Base-by-base conservation (phyloP, 2,797 vertebrate species). In the Micromesistius poutassou region DNA sequence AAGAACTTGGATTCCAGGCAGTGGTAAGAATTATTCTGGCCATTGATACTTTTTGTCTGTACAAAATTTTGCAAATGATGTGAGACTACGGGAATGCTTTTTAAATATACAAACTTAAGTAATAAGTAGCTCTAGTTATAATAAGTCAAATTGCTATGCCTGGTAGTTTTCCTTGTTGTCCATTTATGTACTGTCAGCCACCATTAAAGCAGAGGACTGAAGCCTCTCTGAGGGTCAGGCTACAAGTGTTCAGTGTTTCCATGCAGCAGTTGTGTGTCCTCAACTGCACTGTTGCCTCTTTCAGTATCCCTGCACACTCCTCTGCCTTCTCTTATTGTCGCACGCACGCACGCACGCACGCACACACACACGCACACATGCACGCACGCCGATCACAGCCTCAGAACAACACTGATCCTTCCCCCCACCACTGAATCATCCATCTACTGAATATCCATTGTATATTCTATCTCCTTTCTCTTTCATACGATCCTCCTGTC, bases 1-100 rank as follows among this genome's bases (percentile, higher is more conserved):
- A 99, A 99, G 93, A 97, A 99, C 91, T 91, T 99, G 93, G 98
- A 99, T 87, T 99, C 98, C 33, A 96, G 97, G 75, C 97, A 99
- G 55, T 99, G 98, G 98, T 99, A 95, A 89, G 94, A 71, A 16
- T 31, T 31, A 25, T 71, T 71, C 10, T 13, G 28, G 30, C 1
- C 68, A 31, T 22, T 62, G 55, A n/a, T 62, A 62, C 55, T n/a
- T 22, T 46, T 22, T 6, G 16, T 22, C 0, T 55, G 46, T 22
- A 22, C 50, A 22, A 22, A 1, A 55, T 55, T 55, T 55, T n/a
- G 19, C 50, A 22, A 22, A 22, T 0, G 25, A 70, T 30, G 66
- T 70, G 66, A 70, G 66, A 55, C 50, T 19, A 19, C 9, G 19
- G 22, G 14, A 50, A 19, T 68, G 12, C 19, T 66, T 66, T 66